A percentile compares a stretch with the other conserved stretches of the same genome.
phyloP scores from a whole-genome alignment of 2,113 vertebrate species.

The Pseudorasbora parva region DNA sequence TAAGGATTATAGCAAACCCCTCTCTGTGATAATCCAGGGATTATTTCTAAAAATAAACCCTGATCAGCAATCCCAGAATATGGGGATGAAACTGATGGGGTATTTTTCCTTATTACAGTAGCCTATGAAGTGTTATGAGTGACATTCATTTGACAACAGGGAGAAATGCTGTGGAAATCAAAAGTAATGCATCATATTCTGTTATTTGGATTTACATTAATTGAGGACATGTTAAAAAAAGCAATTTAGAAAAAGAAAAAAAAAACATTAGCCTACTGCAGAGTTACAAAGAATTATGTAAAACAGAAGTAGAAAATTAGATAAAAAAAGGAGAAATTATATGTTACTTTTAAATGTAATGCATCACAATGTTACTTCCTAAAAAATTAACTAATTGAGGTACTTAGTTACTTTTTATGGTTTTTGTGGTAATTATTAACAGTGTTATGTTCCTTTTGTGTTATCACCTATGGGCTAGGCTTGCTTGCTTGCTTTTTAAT shows the following conservation, averaged over 20 bases:
- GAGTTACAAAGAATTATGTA: neutral
- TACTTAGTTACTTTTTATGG: too few relatives aligned
- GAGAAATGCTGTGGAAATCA: neutral
- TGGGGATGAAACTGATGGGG: neutral
- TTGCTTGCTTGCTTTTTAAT: too few relatives aligned
- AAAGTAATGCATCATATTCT: neutral
- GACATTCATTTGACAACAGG: neutral
- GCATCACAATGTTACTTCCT: too few relatives aligned
- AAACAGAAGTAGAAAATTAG: neutral
- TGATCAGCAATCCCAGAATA: constrained; percentile 33
- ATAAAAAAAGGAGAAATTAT: too few relatives aligned
- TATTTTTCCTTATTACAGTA: constrained; percentile 3
- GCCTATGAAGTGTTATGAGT: neutral
- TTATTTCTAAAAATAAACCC: constrained; percentile 60
- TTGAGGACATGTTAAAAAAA: neutral
- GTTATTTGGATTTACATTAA: neutral
- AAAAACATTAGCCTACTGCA: too few relatives aligned
- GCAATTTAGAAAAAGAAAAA: neutral
- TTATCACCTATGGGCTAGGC: too few relatives aligned
- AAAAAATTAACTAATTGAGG: too few relatives aligned
- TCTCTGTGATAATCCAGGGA: constrained; percentile 55
- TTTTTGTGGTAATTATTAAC: too few relatives aligned
- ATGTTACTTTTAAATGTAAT: neutral
- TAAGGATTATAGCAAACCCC: constrained; percentile 56
- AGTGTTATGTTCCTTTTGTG: too few relatives aligned